These are phyloP conservation scores for Eriosoma lanigerum DNA, from an alignment of 1,140 invertebrate species.

Conservation along the genomic window DNA sequence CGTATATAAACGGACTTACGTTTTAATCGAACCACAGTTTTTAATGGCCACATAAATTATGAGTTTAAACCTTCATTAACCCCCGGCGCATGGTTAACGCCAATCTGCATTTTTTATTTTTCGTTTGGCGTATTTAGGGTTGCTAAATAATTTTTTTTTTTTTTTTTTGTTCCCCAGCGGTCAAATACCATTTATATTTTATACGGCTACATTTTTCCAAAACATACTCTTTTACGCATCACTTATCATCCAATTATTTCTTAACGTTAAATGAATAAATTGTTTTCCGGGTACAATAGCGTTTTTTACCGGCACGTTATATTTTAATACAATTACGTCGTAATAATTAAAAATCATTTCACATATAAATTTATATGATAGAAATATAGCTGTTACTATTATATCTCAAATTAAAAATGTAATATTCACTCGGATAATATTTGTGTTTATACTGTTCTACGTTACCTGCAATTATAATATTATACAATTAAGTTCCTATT, in stretches of 20 bases:
- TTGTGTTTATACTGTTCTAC: too few relatives aligned
- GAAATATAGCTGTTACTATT: too few relatives aligned
- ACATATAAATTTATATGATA: too few relatives aligned
- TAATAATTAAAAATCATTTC: too few relatives aligned
- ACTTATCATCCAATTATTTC: neutral
- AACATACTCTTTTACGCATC: conserved; percentile 12
- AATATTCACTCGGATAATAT: too few relatives aligned
- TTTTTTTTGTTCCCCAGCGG: neutral
- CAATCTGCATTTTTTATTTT: conserved; percentile 33
- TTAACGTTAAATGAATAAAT: neutral
- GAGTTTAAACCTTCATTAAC: conserved; percentile 50
- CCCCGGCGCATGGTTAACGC: conserved; percentile 34
- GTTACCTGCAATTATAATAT: too few relatives aligned
- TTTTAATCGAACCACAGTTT: conserved; percentile 50
- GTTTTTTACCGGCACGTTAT: too few relatives aligned
- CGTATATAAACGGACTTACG: conserved; percentile 27
- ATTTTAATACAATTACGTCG: too few relatives aligned
- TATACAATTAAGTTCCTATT: too few relatives aligned
- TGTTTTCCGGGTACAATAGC: too few relatives aligned
- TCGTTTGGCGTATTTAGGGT: neutral
- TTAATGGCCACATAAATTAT: conserved; percentile 47
- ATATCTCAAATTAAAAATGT: too few relatives aligned
- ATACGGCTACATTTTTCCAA: neutral
- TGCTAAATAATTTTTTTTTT: conserved; percentile 32
- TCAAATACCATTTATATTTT: conserved; percentile 19